Evolutionary conservation across 2,113 vertebrate species (phyloP).

Genomic region (Gorsachius goisagi): DNA sequence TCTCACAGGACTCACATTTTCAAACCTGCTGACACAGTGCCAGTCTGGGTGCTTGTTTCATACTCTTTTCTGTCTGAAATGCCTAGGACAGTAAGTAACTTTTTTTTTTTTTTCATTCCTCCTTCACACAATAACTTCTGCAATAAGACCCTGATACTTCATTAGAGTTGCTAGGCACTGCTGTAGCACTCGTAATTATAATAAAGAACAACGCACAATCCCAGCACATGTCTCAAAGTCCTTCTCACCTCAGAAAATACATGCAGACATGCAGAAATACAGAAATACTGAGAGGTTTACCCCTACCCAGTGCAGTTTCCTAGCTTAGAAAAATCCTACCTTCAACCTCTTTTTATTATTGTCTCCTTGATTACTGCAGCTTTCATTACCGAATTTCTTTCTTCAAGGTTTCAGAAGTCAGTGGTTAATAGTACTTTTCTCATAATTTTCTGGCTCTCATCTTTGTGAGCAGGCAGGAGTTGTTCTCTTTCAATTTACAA

Average conservation of each 20-base stretch:
- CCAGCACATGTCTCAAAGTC: neutral
- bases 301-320: neutral
- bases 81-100: neutral
- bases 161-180: slow-evolving; percentile 11
- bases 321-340: neutral
- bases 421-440: neutral
- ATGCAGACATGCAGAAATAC: neutral
- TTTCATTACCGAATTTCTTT: neutral
- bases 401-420: neutral
- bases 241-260: neutral
- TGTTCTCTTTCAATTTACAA: neutral
- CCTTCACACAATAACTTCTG: neutral
- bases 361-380: neutral
- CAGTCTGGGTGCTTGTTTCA: neutral
- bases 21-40: neutral
- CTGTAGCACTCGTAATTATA: neutral
- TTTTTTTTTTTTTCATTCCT: neutral
- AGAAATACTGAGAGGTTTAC: neutral
- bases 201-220: neutral
- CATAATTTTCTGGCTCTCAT: neutral
- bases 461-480: neutral
- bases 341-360: neutral
- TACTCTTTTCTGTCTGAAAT: neutral
- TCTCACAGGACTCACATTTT: neutral
- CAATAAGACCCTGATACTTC: neutral